These are phyloP conservation scores for Leguminivora glycinivorella DNA, from an alignment of 1,140 invertebrate species.

Conservation along the genomic window DNA sequence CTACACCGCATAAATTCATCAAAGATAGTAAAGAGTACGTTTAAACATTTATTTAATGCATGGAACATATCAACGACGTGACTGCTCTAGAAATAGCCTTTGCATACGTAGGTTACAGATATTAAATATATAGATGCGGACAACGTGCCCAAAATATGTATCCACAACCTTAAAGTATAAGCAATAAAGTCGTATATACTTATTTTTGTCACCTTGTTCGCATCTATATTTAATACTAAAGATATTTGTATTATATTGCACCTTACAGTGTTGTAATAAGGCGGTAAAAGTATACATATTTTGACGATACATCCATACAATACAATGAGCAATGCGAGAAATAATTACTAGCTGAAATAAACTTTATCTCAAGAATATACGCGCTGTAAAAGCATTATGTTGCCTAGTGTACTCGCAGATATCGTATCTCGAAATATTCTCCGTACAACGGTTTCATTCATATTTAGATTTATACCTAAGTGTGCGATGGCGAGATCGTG, in stretches of 20 bases:
- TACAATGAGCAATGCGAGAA: not conserved
- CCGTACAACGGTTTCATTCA: conserved; percentile 25
- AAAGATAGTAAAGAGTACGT: conserved; percentile 16
- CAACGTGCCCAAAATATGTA: too few species aligned
- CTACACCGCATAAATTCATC: conserved; percentile 18
- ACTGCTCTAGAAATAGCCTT: conserved; percentile 22
- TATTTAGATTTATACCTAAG: conserved; percentile 27
- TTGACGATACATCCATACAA: not conserved
- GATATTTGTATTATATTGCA: not conserved
- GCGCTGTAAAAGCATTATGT: not conserved
- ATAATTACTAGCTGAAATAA: not conserved
- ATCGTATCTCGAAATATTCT: conserved; percentile 20
- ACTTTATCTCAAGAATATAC: not conserved
- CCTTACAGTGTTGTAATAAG: not conserved
- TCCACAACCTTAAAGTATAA: too few species aligned
- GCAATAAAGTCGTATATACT: too few species aligned
- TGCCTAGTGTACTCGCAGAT: conserved; percentile 18
- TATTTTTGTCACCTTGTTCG: too few species aligned
- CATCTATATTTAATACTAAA: too few species aligned
- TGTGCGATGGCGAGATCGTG: conserved; percentile 12
- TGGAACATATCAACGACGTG: conserved; percentile 25
- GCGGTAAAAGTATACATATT: not conserved
- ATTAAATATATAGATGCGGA: too few species aligned
- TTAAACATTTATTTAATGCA: conserved; percentile 10
- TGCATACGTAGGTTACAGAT: conserved; percentile 14